These are phyloP conservation scores for Andrena camellia DNA, from an alignment of 2,888 invertebrate genomes.

Conservation along the genomic window DNA sequence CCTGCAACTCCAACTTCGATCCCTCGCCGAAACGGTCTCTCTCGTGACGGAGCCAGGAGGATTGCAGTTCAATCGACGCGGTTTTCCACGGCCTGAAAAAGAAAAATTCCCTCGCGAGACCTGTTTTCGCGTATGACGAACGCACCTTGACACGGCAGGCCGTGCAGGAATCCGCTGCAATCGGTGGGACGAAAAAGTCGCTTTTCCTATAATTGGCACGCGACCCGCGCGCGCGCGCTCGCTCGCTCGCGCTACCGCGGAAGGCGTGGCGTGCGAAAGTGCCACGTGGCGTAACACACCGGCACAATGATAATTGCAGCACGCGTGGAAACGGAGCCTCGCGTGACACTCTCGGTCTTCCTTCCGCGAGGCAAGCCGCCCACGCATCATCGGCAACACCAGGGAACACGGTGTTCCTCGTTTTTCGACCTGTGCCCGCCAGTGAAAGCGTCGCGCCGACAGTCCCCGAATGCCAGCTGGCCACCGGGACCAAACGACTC, in stretches of 20 bases:
- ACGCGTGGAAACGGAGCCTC: slow-evolving; percentile 49
- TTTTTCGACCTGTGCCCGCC: slow-evolving; percentile 37
- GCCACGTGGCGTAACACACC: slow-evolving; percentile 61
- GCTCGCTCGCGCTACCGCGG: slow-evolving; percentile 32
- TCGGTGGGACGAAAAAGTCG: slow-evolving; percentile 45
- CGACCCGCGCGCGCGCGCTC: slow-evolving; percentile 26
- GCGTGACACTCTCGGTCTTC: slow-evolving; percentile 55
- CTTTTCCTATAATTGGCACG: slow-evolving; percentile 63
- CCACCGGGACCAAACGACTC: background rate
- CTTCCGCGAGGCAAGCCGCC: slow-evolving; percentile 33
- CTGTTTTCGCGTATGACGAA: slow-evolving; percentile 53
- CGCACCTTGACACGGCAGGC: slow-evolving; percentile 58
- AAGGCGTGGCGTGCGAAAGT: slow-evolving; percentile 65
- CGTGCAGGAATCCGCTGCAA: slow-evolving; percentile 44
- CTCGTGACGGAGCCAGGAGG: background rate
- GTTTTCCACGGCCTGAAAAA: slow-evolving; percentile 28
- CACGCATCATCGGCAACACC: slow-evolving; percentile 24
- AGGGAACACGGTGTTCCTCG: slow-evolving; percentile 18
- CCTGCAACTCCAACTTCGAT: too few species aligned
- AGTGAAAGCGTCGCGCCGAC: slow-evolving; percentile 36
- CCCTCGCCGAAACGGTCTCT: background rate
- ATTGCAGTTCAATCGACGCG: slow-evolving; percentile 28
- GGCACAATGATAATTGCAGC: slow-evolving; percentile 59
- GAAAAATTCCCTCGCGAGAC: slow-evolving; percentile 34
- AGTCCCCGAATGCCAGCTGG: background rate